Conservation (phyloP, 2,888 invertebrate species). For the Lacanobia wlatinum region DNA sequence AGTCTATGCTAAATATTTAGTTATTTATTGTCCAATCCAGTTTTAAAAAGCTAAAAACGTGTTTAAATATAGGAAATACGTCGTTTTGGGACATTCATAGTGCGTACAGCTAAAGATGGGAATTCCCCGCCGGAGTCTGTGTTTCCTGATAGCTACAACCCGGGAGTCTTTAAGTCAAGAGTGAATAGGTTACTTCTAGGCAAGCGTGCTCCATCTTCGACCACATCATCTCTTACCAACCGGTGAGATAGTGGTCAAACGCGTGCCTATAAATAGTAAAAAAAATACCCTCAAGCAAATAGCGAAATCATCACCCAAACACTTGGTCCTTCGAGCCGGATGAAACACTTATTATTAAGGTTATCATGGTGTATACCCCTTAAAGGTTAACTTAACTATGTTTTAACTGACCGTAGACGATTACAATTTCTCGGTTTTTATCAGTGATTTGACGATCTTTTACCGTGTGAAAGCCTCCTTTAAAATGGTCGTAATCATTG, state of each 20-base stretch:
- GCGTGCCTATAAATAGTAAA: too few relatives aligned
- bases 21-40: neutral
- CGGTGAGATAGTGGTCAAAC: too few relatives aligned
- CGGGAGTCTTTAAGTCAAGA: too few relatives aligned
- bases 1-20: neutral
- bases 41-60: neutral
- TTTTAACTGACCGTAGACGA: conserved; percentile 71
- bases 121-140: too few relatives aligned
- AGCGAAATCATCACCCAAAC: neutral
- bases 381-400: conserved; percentile 58
- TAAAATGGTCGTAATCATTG: conserved; percentile 46
- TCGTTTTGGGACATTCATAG: too few relatives aligned
- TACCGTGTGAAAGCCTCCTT: conserved; percentile 46
- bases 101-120: too few relatives aligned
- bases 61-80: too few relatives aligned
- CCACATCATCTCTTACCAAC: too few relatives aligned
- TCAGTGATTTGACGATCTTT: conserved; percentile 52
- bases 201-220: too few relatives aligned
- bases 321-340: neutral
- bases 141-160: too few relatives aligned
- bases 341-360: neutral
- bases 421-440: conserved; percentile 66
- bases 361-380: neutral
- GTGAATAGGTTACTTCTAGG: too few relatives aligned
- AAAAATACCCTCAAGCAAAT: neutral